Evolutionary conservation across 1,140 invertebrate genomes (phyloP), one percentile per base, ranked within the genome.

Genomic region (Centruroides sculpturatus): DNA sequence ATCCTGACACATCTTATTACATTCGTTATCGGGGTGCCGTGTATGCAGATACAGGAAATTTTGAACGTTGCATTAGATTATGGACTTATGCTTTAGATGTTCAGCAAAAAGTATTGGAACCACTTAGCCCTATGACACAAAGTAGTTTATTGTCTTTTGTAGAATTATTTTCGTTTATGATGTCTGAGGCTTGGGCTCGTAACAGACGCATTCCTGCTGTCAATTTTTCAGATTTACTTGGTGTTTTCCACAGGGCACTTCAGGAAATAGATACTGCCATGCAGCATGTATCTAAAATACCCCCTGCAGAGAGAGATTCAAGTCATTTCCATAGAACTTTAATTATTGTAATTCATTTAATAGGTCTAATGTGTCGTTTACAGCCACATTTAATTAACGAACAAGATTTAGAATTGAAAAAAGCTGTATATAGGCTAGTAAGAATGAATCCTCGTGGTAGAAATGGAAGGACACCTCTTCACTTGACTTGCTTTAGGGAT

Each of bases 21-120:
- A 92, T 97, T 62, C 80, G 92, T 52, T 92, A 89, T 71, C 76
- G 92, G 70, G 93, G 93, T 41, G 92, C 92, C 0, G 85, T 94
- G 52, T 98, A 95, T 76, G 93, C 93, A 13, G 92, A 93, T 74
- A 85, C 89, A 60, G 92, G 92, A 9, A 87, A 92, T 71, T 96
- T 95, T 75, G 81, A 83, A 66, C 81, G 91, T 57, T 96, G 92
- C 74, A 88, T 95, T 61, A 83, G 87, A 68, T 78, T 97, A 46
- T 97, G 93, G 92, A 91, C 90, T 74, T 94, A 96, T 74, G 92
- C 92, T n/a, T 76, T 98, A 9, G 90, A 95, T 71, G 94, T 95
- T 85, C 92, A 96, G 75, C 75, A 76, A 64, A 84, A 83, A 62
- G 90, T 92, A 75, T 78, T 95, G 57, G 89, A 92, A 67, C 86